Conservation (phyloP, 2,888 invertebrate genomes). For the Agonopterix alstromeriana region DNA sequence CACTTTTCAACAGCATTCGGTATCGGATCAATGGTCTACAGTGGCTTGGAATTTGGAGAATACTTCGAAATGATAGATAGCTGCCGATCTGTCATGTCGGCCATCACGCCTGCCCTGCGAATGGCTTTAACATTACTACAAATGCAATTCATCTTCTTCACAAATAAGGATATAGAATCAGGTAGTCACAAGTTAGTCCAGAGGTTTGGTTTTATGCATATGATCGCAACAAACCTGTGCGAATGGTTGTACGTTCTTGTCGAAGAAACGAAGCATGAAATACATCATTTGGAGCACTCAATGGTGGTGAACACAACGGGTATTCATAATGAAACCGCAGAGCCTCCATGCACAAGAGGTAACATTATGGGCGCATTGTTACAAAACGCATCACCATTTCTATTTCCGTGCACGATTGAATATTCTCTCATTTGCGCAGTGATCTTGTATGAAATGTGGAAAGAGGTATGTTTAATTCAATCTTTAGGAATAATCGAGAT, state of each 20-base stretch:
- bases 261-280: constrained; percentile 92
- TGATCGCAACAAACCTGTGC: constrained; percentile 94
- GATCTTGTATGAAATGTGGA: constrained; percentile 94
- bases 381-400: constrained; percentile 84
- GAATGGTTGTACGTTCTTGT: constrained; percentile 94
- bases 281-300: constrained; percentile 80
- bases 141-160: constrained; percentile 95
- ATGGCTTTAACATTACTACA: constrained; percentile 91
- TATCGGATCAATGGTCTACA: constrained; percentile 84
- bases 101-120: constrained; percentile 88
- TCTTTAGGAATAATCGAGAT: no score
- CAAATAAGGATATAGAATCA: constrained; percentile 82
- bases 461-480: constrained; percentile 74
- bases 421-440: constrained; percentile 95
- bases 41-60: constrained; percentile 83
- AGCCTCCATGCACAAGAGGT: constrained; percentile 71
- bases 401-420: constrained; percentile 93
- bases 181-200: constrained; percentile 83
- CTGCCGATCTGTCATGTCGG: constrained; percentile 80
- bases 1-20: constrained; percentile 56
- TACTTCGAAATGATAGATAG: constrained; percentile 83
- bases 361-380: constrained; percentile 84
- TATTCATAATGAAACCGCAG: constrained; percentile 27
- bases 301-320: constrained; percentile 20
- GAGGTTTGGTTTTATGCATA: constrained; percentile 94